Base-by-base conservation (phyloP, 2,888 invertebrate genomes). In the Gari tellinella region DNA sequence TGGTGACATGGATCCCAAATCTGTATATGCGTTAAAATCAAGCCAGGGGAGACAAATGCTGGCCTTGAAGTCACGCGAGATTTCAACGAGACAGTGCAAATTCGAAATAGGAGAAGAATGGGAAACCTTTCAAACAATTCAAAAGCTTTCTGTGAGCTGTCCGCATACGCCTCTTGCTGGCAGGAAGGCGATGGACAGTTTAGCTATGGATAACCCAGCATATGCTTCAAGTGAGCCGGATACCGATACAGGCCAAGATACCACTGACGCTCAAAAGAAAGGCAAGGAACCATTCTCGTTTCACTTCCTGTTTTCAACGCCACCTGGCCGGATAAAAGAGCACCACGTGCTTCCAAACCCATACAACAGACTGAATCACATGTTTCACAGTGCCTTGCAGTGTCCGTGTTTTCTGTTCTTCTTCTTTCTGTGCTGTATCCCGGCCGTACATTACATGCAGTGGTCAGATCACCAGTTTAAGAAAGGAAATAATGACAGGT, bases 361-460 rank as follows among this genome's bases (percentile, higher is more conserved):
- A 0, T 79, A 74, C 68, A 85, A 86, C 62, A 74, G 67, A n/a
- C 61, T 80, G n/a, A 85, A 86, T 53, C 84, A 85, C 15, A 69
- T 72, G 53, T 76, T 81, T 40, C 84, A 84, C 60, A 77, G 81
- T 57, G 78, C 79, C 0, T 62, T 84, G 3, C 81, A 83, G 23
- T 87, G 85, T 56, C 85, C 84, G 0, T 87, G 86, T 45, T 87
- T 79, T 55, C 70, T 86, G 26, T 86, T 85, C 67, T 84, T 85
- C 78, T 87, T 77, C 68, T 82, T 86, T 56, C 48, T 86, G 52
- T 87, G 85, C 56, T 87, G 85, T 60, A 38, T 83, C n/a, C 85
- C 85, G 7, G 85, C 79, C 7, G 79, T 86, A 23, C 76, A 82
- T 49, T 77, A 69, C 49, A 86, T 87, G 86, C 77, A 81, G 41